Evolutionary conservation across 2,888 invertebrate genomes (phyloP).

Genomic region (Philhelius pedissequus): DNA sequence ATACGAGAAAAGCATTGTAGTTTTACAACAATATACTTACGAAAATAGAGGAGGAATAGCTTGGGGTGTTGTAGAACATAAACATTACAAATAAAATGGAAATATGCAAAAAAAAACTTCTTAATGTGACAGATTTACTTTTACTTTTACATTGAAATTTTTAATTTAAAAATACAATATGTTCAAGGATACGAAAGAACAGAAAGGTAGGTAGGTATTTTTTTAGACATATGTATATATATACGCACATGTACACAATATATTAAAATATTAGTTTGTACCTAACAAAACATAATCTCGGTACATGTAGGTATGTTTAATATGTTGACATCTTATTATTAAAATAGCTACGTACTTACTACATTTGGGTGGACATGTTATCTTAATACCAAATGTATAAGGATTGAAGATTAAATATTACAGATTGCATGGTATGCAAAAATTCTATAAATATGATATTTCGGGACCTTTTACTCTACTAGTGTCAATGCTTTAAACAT

Average conservation of each 20-base stretch:
- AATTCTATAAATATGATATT: too few relatives aligned
- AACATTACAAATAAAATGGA: background rate
- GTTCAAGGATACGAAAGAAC: background rate
- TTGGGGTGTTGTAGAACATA: background rate
- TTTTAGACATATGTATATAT: too few relatives aligned
- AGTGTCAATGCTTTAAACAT: too few relatives aligned
- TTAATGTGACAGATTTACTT: conserved; percentile 1
- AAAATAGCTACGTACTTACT: too few relatives aligned
- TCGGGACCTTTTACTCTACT: too few relatives aligned
- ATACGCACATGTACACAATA: background rate
- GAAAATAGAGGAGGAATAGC: background rate
- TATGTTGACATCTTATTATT: too few relatives aligned
- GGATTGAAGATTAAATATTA: too few relatives aligned
- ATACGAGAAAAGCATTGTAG: background rate
- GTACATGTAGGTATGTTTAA: too few relatives aligned
- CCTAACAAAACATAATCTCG: background rate
- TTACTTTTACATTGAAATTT: conserved; percentile 1
- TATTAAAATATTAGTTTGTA: background rate
- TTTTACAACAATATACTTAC: background rate
- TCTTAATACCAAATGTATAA: too few relatives aligned
- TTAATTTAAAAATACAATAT: background rate
- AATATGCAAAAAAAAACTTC: background rate
- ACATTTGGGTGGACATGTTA: too few relatives aligned
- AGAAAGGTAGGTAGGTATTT: background rate
- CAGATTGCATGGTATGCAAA: too few relatives aligned